Evolutionary conservation across 2,888 invertebrate species (phyloP), one percentile per base, ranked within the genome.

Genomic region (Lomographa bimaculata): DNA sequence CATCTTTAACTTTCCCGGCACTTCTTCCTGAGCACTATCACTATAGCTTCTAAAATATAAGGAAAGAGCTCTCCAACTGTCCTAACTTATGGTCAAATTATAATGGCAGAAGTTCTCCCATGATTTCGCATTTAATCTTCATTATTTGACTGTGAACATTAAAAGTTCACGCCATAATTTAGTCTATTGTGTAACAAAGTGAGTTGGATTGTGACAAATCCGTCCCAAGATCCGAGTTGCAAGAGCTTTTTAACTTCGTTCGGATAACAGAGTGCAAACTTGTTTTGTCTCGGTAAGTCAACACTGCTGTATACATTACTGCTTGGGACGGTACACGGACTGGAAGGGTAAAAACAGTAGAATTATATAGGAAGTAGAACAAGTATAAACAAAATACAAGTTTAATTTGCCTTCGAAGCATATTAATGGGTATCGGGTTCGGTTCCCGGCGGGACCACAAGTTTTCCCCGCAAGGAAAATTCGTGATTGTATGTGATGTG

Each of bases 71-170:
- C 12, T 1, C 9, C n/a, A 39, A 26, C 20, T 33, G 20, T 5
- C 5, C n/a, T 12, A 23, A 39, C 10, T 37, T 24, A 37, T 23
- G 32, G 39, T 39, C 33, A 33, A 27, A 39, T 11, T 6, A 18
- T 27, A 38, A 38, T 20, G 28, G 34, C 14, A 9, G 20, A 40
- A 40, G 33, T 40, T 40, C 24, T 2, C 11, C 21, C 40, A 40
- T 28, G 40, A 34, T 34, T 40, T 28, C 23, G 33, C 40, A 34
- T 40, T 40, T 28, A 40, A 34, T 12, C 28, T 40, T 40, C 40
- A 40, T 40, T 34, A 33, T 21, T 26, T 29, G 18, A 28, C 18
- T 12, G 7, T 5, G 2, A 23, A 20, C 23, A 16, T 3, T 16
- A 9, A 7, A 24, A 27, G 27, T 32, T 39, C 17, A 17, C 23